Evolutionary conservation across 2,113 vertebrate species (phyloP).

Genomic region (Glaucomys volans): DNA sequence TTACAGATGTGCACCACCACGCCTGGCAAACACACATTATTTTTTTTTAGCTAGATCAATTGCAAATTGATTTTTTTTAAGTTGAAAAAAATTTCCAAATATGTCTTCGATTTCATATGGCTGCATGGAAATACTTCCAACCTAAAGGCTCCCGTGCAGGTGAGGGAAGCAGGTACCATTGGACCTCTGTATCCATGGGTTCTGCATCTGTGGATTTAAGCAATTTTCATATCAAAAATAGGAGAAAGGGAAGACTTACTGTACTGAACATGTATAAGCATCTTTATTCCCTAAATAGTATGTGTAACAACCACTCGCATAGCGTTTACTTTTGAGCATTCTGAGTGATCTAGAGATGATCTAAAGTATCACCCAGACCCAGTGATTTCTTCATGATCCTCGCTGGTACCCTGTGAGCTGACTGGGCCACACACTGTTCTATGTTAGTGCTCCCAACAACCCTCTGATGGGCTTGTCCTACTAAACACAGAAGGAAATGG

Average conservation of each 20-base stretch:
- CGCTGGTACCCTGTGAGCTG: neutral
- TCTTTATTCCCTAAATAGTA: neutral
- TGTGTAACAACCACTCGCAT: too few relatives aligned
- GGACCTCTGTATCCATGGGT: neutral
- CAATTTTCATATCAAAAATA: neutral
- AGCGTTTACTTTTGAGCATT: neutral
- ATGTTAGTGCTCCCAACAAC: neutral
- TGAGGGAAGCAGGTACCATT: fast-evolving
- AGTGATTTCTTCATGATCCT: neutral
- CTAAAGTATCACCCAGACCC: neutral
- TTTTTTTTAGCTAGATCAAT: neutral
- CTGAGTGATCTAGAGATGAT: neutral
- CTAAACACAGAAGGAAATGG: neutral
- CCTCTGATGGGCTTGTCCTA: neutral
- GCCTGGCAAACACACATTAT: neutral
- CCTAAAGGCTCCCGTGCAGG: neutral
- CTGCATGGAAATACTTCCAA: neutral
- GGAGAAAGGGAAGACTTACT: neutral
- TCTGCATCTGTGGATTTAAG: neutral
- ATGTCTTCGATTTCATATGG: neutral
- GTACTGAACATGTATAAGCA: neutral
- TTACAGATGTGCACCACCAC: too few relatives aligned
- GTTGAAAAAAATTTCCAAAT: too few relatives aligned
- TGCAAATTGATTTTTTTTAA: too few relatives aligned
- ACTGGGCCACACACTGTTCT: neutral